Conservation (phyloP, 2,888 invertebrate species). For the Dasypogon diadema region DNA sequence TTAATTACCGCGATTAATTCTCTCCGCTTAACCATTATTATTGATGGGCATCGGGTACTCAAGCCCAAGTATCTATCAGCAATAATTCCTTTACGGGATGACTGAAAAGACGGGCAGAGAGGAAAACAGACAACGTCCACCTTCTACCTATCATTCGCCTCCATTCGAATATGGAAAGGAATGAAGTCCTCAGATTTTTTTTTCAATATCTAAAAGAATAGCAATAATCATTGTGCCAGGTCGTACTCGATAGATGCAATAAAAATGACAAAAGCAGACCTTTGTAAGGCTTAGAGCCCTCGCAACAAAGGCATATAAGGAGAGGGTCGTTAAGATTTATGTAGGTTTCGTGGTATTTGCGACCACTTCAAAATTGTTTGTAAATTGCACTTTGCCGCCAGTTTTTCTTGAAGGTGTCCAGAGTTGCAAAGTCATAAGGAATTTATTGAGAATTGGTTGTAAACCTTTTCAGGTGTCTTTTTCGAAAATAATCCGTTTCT, state of each 20-base stretch:
- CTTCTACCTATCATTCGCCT: not conserved
- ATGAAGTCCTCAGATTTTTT: constrained; percentile 19
- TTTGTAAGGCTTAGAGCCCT: not conserved
- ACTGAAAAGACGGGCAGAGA: not conserved
- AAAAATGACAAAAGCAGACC: constrained; percentile 46
- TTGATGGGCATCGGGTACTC: constrained; percentile 7
- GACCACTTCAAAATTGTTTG: constrained; percentile 35
- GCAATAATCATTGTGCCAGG: constrained; percentile 27
- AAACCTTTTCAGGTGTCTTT: no score
- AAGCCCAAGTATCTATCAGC: constrained; percentile 6
- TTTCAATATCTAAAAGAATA: not conserved
- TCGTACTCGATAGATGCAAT: constrained; percentile 38
- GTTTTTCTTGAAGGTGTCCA: not conserved
- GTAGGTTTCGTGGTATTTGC: constrained; percentile 21
- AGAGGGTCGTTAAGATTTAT: constrained; percentile 40
- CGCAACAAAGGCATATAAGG: constrained; percentile 22
- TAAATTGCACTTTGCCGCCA: constrained; percentile 17
- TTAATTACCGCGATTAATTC: constrained; percentile 41
- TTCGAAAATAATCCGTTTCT: no score
- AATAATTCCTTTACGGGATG: not conserved
- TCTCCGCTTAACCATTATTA: constrained; percentile 17
- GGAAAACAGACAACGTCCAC: not conserved
- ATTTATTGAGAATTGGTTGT: not conserved
- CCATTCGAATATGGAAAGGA: constrained; percentile 17
- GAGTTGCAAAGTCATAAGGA: not conserved